phyloP scores from a whole-genome alignment of 2,113 vertebrate species.

The Etheostoma cragini region DNA sequence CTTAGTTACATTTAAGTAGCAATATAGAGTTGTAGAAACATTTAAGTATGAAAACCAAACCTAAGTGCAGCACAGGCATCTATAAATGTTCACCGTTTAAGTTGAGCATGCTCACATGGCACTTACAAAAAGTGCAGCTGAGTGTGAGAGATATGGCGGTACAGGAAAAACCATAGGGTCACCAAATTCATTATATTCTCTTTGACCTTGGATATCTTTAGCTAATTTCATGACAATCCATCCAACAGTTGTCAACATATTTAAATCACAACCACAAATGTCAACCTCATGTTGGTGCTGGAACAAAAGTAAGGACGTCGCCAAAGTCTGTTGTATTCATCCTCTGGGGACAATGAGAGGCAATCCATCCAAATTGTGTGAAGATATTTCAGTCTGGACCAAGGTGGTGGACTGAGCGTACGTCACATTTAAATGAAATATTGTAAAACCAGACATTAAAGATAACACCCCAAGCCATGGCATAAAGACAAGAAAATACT shows the following conservation, averaged over 20 bases:
- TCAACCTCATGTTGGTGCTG: background rate
- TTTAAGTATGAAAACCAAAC: background rate
- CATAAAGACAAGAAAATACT: background rate
- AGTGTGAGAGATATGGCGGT: no score
- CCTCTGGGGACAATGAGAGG: background rate
- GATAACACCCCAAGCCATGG: background rate
- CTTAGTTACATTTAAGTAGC: background rate
- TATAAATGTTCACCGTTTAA: background rate
- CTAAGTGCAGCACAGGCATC: background rate
- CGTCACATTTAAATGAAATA: background rate
- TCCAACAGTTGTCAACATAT: background rate
- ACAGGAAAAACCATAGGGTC: background rate
- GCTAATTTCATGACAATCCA: background rate
- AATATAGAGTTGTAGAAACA: background rate
- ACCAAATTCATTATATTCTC: background rate
- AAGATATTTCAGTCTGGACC: background rate
- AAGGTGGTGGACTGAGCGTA: background rate
- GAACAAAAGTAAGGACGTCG: background rate
- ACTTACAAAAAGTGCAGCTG: background rate
- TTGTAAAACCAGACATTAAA: background rate
- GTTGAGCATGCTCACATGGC: no score
- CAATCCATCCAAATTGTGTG: background rate
- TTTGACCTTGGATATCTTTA: background rate
- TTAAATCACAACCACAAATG: background rate
- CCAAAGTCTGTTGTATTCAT: background rate